phyloP scores from a whole-genome alignment of 2,113 vertebrate genomes.

The Plotosus lineatus region DNA sequence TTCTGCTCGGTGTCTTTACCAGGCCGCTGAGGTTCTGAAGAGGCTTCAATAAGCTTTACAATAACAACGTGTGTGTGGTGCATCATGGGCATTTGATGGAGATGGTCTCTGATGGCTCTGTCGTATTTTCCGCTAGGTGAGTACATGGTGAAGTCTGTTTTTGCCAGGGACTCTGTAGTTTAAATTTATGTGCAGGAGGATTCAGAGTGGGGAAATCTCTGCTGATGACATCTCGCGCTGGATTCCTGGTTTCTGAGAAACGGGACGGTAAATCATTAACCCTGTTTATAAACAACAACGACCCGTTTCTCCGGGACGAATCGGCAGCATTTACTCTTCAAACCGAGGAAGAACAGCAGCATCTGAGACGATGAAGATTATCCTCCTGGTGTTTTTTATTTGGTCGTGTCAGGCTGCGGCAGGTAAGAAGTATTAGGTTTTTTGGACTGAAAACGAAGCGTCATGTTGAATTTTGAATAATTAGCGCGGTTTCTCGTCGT shows the following conservation, averaged over 20 bases:
- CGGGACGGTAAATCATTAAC: neutral
- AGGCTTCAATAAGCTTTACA: too few relatives aligned
- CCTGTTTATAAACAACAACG: neutral
- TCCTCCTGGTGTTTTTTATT: slow-evolving; percentile 16
- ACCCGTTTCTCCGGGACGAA: neutral
- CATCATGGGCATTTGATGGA: too few relatives aligned
- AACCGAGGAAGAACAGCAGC: neutral
- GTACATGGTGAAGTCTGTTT: too few relatives aligned
- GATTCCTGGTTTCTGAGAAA: neutral
- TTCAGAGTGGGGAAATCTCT: neutral
- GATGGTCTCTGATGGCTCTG: too few relatives aligned
- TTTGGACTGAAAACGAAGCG: neutral
- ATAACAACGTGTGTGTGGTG: too few relatives aligned
- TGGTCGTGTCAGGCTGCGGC: neutral
- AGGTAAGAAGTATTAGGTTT: neutral
- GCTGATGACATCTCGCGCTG: neutral
- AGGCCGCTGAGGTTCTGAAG: too few relatives aligned
- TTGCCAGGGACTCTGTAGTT: neutral
- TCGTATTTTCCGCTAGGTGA: too few relatives aligned
- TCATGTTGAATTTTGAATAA: neutral
- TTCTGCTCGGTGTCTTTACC: too few relatives aligned
- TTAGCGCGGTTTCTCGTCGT: neutral
- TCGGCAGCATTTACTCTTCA: neutral
- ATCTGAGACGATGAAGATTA: neutral
- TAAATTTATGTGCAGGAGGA: neutral